Evolutionary conservation across 2,113 vertebrate species (phyloP).

Genomic region (Corythornis cristatus): DNA sequence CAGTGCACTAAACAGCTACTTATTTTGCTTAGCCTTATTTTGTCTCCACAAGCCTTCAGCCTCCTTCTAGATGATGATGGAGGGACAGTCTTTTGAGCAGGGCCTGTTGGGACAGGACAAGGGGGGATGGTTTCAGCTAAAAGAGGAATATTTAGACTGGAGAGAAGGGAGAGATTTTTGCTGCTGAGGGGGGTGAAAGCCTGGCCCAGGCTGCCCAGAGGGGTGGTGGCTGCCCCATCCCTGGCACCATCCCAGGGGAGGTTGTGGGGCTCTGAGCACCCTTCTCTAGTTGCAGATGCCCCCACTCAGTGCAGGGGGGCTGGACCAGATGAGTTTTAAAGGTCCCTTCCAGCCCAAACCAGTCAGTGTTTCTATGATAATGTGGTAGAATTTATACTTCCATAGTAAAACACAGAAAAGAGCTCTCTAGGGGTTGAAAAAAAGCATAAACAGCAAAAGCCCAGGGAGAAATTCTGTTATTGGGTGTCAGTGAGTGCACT

Average conservation of each 20-base stretch:
- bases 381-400: not conserved
- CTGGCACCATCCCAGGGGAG: too few relatives aligned
- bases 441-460: not conserved
- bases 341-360: not conserved
- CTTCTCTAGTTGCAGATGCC: too few relatives aligned
- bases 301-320: too few relatives aligned
- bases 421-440: not conserved
- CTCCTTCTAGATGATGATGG: not conserved
- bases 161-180: too few relatives aligned
- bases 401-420: not conserved
- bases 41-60: not conserved
- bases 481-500: not conserved
- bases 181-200: too few relatives aligned
- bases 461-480: fast-evolving
- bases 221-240: too few relatives aligned
- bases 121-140: too few relatives aligned
- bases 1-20: not conserved
- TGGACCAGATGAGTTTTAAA: not conserved
- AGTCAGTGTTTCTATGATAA: not conserved
- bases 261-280: too few relatives aligned
- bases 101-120: too few relatives aligned
- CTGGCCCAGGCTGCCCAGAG: too few relatives aligned
- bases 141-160: too few relatives aligned
- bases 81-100: not conserved
- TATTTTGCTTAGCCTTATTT: not conserved